Evolutionary conservation across 1,140 invertebrate genomes (phyloP), one percentile per base, ranked within the genome.

Genomic region (Calliphora vicina): DNA sequence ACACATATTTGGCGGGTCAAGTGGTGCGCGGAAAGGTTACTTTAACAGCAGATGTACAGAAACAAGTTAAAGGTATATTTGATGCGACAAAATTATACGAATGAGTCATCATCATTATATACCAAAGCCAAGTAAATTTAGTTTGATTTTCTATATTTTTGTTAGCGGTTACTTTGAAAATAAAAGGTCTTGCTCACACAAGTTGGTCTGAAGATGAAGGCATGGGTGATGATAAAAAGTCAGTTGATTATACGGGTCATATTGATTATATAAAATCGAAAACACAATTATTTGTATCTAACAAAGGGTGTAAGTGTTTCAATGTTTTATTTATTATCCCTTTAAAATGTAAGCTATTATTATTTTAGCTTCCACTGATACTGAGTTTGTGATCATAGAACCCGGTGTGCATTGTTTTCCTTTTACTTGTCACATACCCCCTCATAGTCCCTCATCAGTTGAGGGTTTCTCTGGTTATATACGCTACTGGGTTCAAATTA

Each of bases 391-490:
- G 13, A 42, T 80, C n/a, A 87, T 88, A 82, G 84, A 87, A 25
- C 83, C 86, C 0, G 94, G 93, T 26, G 90, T 91, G n/a, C 91
- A 93, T 84, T 88, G 86, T 8, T 94, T 93, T 85, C 92, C 92
- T 25, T 94, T 94, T 86, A 91, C 87, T 35, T 93, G 91, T 82
- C 89, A 91, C 26, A 86, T 94, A 72, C 94, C 94, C 25, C 86
- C 87, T 20, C 91, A 91, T 82, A 90, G 94, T 81, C 94, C 94
- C 8, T 93, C 94, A 67, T 95, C 94, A 26, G 95, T 95, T 91
- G 94, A 95, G 87, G 94, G 94, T 0, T 92, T 93, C 61, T 92
- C 93, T 86, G 95, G 95, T 1, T 92, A 92, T 83, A 91, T 96
- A 80, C 91, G 94, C 20, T 96, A 96, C 86, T 93, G 92, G 84